Conservation (phyloP, 2,113 vertebrate genomes). For the Nibea albiflora region DNA sequence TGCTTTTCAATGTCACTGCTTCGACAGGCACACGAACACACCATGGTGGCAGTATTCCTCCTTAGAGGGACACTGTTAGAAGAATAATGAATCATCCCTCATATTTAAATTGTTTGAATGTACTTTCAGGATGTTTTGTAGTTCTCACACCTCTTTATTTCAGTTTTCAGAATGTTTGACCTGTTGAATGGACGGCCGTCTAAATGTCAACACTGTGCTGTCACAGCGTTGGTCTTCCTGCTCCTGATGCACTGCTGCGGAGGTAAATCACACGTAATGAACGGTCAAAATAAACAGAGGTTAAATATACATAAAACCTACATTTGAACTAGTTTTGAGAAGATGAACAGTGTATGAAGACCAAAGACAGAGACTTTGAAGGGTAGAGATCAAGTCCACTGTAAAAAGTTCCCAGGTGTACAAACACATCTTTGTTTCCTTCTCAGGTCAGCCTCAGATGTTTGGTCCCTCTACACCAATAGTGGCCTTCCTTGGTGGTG, state of each 20-base stretch:
- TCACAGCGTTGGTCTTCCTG: not conserved
- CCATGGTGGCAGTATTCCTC: too few species aligned
- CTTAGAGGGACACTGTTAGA: too few species aligned
- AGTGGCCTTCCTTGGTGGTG: not conserved
- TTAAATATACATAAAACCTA: too few species aligned
- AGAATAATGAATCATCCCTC: not conserved
- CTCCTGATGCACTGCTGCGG: not conserved
- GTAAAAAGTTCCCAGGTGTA: not conserved
- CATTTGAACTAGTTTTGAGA: too few species aligned
- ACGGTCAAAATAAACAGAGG: too few species aligned
- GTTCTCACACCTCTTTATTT: not conserved
- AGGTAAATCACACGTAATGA: not conserved
- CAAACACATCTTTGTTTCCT: not conserved
- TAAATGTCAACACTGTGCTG: not conserved
- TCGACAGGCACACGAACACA: too few species aligned
- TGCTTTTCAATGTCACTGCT: too few species aligned
- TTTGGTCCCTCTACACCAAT: not conserved
- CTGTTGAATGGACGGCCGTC: not conserved
- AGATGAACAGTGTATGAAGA: too few species aligned
- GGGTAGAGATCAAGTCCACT: too few species aligned
- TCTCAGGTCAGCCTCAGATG: not conserved
- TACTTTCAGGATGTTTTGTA: not conserved
- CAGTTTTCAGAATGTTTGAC: not conserved
- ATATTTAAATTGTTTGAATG: not conserved
- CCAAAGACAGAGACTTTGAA: too few species aligned